These are phyloP conservation scores for Hemiprocne comata DNA, from an alignment of 2,113 vertebrate genomes.

Conservation along the genomic window DNA sequence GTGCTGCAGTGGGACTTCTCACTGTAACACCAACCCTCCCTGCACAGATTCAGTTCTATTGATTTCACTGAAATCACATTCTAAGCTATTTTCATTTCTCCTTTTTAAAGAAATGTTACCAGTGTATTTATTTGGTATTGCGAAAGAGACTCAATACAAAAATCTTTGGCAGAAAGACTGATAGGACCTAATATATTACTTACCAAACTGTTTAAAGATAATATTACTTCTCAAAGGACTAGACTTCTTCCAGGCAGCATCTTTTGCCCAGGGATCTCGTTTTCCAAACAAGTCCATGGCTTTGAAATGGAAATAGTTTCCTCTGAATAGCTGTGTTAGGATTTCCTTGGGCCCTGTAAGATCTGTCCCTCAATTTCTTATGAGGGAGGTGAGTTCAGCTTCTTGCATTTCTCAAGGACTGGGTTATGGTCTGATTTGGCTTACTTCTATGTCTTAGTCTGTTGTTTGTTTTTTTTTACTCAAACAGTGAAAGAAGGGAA, in stretches of 20 bases:
- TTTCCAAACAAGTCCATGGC: slow-evolving; percentile 69
- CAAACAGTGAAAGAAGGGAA: not conserved
- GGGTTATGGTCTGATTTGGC: not conserved
- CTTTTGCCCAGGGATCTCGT: slow-evolving; percentile 60
- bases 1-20: slow-evolving; percentile 21
- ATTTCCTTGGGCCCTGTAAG: not conserved
- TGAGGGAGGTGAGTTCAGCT: not conserved
- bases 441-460: not conserved
- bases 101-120: not conserved
- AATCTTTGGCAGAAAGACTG: slow-evolving; percentile 2
- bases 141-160: not conserved
- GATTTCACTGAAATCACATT: slow-evolving; percentile 11
- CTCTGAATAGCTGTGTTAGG: slow-evolving; percentile 9
- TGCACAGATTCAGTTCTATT: not conserved
- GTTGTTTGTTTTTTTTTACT: not conserved
- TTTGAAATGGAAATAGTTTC: slow-evolving; percentile 79
- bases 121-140: slow-evolving; percentile 41
- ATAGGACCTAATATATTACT: not conserved
- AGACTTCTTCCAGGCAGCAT: slow-evolving; percentile 52
- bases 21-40: not conserved
- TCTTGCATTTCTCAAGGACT: not conserved
- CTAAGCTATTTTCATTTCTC: not conserved
- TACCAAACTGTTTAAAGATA: slow-evolving; percentile 51
- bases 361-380: not conserved
- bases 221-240: slow-evolving; percentile 55